Percentiles rank a stretch among this genome's conserved stretches.
Conservation (phyloP, 2,797 vertebrate genomes). For the Miichthys miiuy region DNA sequence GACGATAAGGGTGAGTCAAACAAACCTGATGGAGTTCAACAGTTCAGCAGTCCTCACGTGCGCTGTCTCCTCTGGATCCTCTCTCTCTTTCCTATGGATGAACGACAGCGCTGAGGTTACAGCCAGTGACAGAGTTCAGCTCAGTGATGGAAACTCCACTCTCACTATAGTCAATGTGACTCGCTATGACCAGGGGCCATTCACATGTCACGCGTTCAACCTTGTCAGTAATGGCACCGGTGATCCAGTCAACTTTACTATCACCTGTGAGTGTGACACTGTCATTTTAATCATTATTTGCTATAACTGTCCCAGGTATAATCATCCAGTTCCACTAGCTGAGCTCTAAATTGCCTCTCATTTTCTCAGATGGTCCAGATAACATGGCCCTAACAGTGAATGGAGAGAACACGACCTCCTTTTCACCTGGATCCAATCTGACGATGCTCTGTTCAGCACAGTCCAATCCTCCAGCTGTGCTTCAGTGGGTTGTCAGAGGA, state of each 20-base stretch:
- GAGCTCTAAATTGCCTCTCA: not conserved
- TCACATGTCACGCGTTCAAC: slow-evolving; percentile 76
- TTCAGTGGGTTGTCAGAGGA: slow-evolving; percentile 68
- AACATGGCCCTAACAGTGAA: slow-evolving; percentile 69
- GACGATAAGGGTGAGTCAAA: slow-evolving; percentile 45
- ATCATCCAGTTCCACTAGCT: not conserved
- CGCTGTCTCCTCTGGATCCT: slow-evolving; percentile 72
- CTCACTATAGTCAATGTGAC: slow-evolving; percentile 73
- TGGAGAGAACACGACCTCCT: slow-evolving; percentile 47
- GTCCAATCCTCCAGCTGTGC: slow-evolving; percentile 68
- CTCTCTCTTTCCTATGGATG: slow-evolving; percentile 71
- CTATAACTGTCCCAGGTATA: not conserved
- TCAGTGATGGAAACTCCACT: slow-evolving; percentile 58
- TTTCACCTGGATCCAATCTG: slow-evolving; percentile 66
- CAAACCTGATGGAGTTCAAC: slow-evolving; percentile 70
- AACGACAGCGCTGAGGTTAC: slow-evolving; percentile 75
- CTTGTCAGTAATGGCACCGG: slow-evolving; percentile 73
- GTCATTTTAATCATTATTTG: not conserved
- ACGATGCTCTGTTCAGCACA: slow-evolving; percentile 68
- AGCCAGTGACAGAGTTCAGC: slow-evolving; percentile 42
- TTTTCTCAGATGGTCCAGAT: slow-evolving; percentile 75
- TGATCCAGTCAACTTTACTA: slow-evolving; percentile 57
- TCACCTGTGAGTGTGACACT: slow-evolving; percentile 78
- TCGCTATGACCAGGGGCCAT: slow-evolving; percentile 79
- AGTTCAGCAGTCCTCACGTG: slow-evolving; percentile 70